These are phyloP conservation scores for Chorisops tibialis DNA, from an alignment of 2,888 invertebrate species.

Conservation along the genomic window DNA sequence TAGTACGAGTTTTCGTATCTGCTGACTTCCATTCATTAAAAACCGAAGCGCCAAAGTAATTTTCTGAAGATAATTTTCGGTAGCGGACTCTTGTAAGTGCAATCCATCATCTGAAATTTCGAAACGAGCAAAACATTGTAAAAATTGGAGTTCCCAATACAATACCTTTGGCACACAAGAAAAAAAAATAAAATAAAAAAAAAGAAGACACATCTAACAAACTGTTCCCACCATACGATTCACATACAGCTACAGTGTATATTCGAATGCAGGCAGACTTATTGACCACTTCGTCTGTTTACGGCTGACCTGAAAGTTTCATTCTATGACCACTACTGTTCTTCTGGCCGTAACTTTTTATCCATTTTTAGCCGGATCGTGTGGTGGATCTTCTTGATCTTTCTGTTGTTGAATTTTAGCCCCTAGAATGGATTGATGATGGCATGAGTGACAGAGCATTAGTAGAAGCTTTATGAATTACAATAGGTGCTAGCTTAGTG, in stretches of 20 bases:
- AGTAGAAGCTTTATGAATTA: conserved; percentile 18
- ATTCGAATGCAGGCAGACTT: neutral
- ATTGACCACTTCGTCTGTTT: neutral
- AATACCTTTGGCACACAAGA: neutral
- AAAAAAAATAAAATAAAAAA: neutral
- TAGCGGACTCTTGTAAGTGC: conserved; percentile 22
- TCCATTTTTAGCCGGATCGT: neutral
- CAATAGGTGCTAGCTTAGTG: conserved; percentile 2
- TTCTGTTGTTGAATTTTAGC: neutral
- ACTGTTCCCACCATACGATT: conserved; percentile 12
- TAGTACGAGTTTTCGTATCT: no score
- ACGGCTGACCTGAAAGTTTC: neutral
- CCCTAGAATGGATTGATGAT: conserved; percentile 8
- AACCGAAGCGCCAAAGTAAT: conserved; percentile 24
- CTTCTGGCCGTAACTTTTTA: neutral
- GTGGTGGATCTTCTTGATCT: neutral
- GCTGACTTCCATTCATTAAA: conserved; percentile 21
- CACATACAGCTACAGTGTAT: neutral
- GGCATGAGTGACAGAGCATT: conserved; percentile 5
- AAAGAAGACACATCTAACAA: neutral
- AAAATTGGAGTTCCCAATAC: conserved; percentile 14
- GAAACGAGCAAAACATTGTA: conserved; percentile 1
- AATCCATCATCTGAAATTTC: conserved; percentile 15
- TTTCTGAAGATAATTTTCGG: conserved; percentile 29
- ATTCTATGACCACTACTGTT: conserved; percentile 2